phyloP scores from a whole-genome alignment of 1,140 invertebrate species.

The Brevipalpus yothersi region DNA sequence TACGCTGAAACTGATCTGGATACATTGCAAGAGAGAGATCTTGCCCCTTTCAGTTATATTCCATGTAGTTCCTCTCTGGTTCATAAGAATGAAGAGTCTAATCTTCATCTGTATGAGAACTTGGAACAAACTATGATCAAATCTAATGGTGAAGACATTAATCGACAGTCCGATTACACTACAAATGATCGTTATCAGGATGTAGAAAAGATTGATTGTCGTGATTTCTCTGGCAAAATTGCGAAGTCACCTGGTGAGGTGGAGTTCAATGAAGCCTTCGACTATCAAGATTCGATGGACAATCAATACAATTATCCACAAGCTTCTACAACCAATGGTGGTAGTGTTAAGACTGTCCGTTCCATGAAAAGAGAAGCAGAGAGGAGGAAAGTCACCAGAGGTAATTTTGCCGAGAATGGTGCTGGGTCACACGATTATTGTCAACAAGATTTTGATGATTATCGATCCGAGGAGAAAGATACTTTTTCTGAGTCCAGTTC shows the following conservation, averaged over 20 bases:
- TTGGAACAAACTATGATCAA: conserved; percentile 2
- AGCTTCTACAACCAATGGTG: neutral
- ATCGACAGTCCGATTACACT: too few relatives aligned
- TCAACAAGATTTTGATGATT: too few relatives aligned
- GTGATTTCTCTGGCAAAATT: neutral
- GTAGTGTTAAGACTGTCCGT: conserved; percentile 54
- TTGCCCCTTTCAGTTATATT: conserved; percentile 7
- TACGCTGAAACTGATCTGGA: conserved; percentile 4
- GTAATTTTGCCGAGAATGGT: too few relatives aligned
- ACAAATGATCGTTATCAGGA: too few relatives aligned
- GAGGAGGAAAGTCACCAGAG: conserved; percentile 23
- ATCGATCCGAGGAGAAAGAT: too few relatives aligned
- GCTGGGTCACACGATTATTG: too few relatives aligned
- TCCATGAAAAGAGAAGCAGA: conserved; percentile 78
- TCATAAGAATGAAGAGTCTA: conserved; percentile 16
- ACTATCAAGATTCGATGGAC: conserved; percentile 1
- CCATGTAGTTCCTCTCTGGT: conserved; percentile 8
- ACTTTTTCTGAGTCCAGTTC: too few relatives aligned
- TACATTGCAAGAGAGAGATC: conserved; percentile 19
- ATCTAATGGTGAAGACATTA: too few relatives aligned
- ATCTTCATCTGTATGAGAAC: conserved; percentile 12
- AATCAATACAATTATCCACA: neutral
- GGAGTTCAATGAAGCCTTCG: conserved; percentile 1
- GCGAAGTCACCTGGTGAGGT: neutral
- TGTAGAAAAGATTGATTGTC: neutral